Evolutionary conservation across 2,113 vertebrate genomes (phyloP).

Genomic region (Lampris megalopsis): DNA sequence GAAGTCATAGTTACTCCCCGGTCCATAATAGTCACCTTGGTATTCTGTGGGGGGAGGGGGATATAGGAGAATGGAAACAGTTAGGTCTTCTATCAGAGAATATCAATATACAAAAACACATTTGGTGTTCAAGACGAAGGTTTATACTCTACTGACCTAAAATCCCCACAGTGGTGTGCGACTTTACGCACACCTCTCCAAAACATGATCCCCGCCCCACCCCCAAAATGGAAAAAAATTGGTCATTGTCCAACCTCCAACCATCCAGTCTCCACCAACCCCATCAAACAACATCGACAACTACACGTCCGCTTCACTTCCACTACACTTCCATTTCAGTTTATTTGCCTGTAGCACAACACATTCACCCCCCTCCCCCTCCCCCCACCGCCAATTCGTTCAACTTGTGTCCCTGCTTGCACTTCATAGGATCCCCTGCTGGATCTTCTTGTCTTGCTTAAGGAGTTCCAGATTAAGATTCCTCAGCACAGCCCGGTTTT

Average conservation of each 20-base stretch:
- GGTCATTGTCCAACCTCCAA: conserved; percentile 70
- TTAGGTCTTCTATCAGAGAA: conserved; percentile 28
- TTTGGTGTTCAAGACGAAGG: not conserved
- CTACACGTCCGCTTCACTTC: conserved; percentile 36
- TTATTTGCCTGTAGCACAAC: conserved; percentile 61
- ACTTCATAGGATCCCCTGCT: conserved; percentile 48
- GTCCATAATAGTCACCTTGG: conserved; percentile 96
- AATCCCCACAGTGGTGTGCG: not conserved
- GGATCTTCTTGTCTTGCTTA: conserved; percentile 64
- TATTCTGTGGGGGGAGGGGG: conserved; percentile 84
- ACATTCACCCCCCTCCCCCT: conserved; percentile 58
- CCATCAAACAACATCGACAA: conserved; percentile 75
- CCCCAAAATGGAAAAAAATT: conserved; percentile 67
- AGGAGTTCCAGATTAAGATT: conserved; percentile 65
- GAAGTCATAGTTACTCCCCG: conserved; percentile 94
- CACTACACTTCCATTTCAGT: conserved; percentile 58
- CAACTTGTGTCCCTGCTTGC: conserved; percentile 60
- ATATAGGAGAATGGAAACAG: conserved; percentile 9
- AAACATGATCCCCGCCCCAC: conserved; percentile 10
- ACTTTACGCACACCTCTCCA: conserved; percentile 21
- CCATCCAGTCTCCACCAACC: conserved; percentile 63
- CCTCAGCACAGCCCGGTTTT: conserved; percentile 29
- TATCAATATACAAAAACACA: conserved; percentile 15
- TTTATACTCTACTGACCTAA: not conserved
- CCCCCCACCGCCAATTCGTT: conserved; percentile 29